Percentiles rank a stretch among this genome's conserved stretches.
Evolutionary conservation across 2,888 invertebrate species (phyloP).

Genomic region (Cephus runcator): DNA sequence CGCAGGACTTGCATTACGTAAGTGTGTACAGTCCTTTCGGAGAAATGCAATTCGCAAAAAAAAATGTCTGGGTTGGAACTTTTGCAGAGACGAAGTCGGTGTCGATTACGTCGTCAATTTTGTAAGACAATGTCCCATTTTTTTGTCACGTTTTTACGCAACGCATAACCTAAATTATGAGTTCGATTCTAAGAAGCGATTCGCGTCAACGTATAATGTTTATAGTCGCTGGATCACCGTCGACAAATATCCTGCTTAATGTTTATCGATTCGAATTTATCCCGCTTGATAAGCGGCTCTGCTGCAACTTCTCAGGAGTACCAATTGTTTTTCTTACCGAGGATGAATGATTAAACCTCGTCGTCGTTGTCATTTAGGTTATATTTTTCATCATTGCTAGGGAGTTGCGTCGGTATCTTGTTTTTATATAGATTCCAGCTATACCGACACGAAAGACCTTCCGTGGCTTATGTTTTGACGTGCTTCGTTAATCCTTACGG

Average conservation of each 20-base stretch:
- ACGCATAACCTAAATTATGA: not conserved
- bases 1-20: not conserved
- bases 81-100: not conserved
- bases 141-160: not conserved
- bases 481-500: not conserved
- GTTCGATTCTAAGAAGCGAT: not conserved
- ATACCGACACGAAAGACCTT: not conserved
- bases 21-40: not conserved
- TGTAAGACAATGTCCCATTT: not conserved
- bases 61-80: not conserved
- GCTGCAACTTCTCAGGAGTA: not conserved
- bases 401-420: not conserved
- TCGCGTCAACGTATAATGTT: not conserved
- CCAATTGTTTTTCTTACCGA: not conserved
- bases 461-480: not conserved
- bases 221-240: not conserved
- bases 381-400: not conserved
- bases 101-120: not conserved
- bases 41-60: not conserved
- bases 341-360: not conserved
- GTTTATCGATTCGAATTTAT: not conserved
- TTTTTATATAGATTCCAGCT: not conserved
- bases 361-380: not conserved
- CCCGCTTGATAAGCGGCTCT: not conserved
- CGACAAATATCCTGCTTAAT: slow-evolving; percentile 3